These are phyloP conservation scores for Ochlodes sylvanus DNA, from an alignment of 2,888 invertebrate genomes.

Conservation along the genomic window DNA sequence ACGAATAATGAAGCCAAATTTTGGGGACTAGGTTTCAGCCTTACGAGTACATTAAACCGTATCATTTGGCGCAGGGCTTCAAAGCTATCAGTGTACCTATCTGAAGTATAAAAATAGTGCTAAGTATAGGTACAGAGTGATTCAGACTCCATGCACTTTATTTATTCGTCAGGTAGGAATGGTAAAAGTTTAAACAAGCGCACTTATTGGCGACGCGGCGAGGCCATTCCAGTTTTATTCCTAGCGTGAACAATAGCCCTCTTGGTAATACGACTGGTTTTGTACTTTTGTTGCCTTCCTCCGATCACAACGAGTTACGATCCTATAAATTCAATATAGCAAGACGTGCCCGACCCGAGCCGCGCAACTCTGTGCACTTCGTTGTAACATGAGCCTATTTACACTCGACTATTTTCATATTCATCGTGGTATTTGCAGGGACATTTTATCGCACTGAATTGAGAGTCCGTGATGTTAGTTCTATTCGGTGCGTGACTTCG, in stretches of 20 bases:
- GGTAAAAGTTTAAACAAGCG: slow-evolving; percentile 69
- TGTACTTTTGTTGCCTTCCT: slow-evolving; percentile 63
- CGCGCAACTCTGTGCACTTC: slow-evolving; percentile 54
- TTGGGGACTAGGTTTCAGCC: too few relatives aligned
- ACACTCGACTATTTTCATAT: slow-evolving; percentile 53
- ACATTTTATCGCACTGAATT: slow-evolving; percentile 50
- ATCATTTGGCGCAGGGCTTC: too few relatives aligned
- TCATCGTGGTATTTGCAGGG: slow-evolving; percentile 46
- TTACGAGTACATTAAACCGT: too few relatives aligned
- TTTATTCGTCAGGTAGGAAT: slow-evolving; percentile 55
- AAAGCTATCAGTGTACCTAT: too few relatives aligned
- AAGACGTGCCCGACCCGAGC: slow-evolving; percentile 77
- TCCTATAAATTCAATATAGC: slow-evolving; percentile 79
- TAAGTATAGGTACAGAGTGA: too few relatives aligned
- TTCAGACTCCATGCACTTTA: background rate
- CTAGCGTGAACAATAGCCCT: slow-evolving; percentile 76
- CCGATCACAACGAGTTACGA: slow-evolving; percentile 79
- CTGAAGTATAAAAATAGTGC: too few relatives aligned
- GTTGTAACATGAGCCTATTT: slow-evolving; percentile 53
- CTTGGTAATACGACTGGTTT: slow-evolving; percentile 61
- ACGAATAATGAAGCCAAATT: too few relatives aligned
- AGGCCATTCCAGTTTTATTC: slow-evolving; percentile 70
- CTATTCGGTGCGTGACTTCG: slow-evolving; percentile 47
- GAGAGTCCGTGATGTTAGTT: slow-evolving; percentile 46
- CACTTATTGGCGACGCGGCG: slow-evolving; percentile 57